phyloP scores from a whole-genome alignment of 2,888 invertebrate species.

The Azorinus chamasolen region DNA sequence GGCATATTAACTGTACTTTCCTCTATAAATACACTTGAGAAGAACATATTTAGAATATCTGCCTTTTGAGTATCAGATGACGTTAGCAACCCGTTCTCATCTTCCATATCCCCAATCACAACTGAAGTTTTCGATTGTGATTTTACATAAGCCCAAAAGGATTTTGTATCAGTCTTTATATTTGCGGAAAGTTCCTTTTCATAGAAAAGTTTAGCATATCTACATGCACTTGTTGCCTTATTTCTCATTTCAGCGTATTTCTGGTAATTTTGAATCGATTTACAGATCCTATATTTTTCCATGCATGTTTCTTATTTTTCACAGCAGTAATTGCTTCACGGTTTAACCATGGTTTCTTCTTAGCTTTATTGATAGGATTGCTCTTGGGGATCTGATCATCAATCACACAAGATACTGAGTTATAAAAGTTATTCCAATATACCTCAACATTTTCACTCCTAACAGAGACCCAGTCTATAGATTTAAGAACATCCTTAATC shows the following conservation, averaged over 20 bases:
- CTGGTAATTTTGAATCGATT: background rate
- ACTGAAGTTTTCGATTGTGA: background rate
- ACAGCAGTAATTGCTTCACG: background rate
- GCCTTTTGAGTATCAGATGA: background rate
- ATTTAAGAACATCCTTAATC: background rate
- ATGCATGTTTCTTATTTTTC: constrained; percentile 1
- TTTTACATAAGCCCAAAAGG: constrained; percentile 9
- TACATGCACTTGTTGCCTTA: background rate
- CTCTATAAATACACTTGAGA: background rate
- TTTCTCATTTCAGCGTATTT: background rate
- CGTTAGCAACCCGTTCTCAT: background rate
- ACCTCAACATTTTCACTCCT: background rate
- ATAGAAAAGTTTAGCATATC: background rate
- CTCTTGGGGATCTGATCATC: background rate
- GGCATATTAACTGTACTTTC: background rate
- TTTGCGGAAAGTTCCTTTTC: background rate
- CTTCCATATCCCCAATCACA: background rate
- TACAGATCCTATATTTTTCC: background rate
- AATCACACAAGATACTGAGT: background rate
- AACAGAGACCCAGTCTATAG: background rate
- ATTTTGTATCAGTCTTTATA: background rate
- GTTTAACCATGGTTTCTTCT: background rate
- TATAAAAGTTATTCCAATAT: background rate
- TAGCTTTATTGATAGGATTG: background rate
- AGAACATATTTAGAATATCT: background rate